Evolutionary conservation across 2,888 invertebrate species (phyloP).

Genomic region (Cotesia congregata): DNA sequence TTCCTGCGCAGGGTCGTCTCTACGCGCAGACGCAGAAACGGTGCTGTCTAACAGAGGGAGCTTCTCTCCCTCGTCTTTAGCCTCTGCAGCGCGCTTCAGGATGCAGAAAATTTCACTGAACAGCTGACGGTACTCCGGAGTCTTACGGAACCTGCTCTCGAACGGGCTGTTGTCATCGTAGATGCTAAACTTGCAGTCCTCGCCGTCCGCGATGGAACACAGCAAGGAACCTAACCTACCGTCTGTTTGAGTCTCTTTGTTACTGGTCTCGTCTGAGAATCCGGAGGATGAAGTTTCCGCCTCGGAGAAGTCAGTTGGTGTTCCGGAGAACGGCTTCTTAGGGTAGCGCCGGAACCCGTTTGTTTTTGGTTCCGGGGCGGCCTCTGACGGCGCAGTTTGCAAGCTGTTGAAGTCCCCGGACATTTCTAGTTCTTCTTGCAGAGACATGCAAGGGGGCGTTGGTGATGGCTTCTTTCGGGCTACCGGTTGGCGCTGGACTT

Average conservation of each 20-base stretch:
- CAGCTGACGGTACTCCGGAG: slow-evolving; percentile 84
- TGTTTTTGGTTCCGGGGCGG: slow-evolving; percentile 39
- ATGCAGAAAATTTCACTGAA: slow-evolving; percentile 89
- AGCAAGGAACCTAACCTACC: slow-evolving; percentile 86
- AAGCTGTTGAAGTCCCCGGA: slow-evolving; percentile 81
- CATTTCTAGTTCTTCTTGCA: slow-evolving; percentile 83
- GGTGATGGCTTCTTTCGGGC: slow-evolving; percentile 53
- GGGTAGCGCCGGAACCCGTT: slow-evolving; percentile 43
- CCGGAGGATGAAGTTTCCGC: slow-evolving; percentile 89
- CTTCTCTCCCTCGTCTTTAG: slow-evolving; percentile 85
- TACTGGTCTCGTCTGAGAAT: slow-evolving; percentile 87
- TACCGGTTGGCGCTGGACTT: slow-evolving; percentile 80
- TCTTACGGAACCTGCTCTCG: slow-evolving; percentile 85
- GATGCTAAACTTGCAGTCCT: slow-evolving; percentile 88
- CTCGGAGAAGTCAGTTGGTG: slow-evolving; percentile 87
- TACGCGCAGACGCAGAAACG: slow-evolving; percentile 67
- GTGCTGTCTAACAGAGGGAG: slow-evolving; percentile 78
- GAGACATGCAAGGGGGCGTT: slow-evolving; percentile 69
- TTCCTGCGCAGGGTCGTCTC: slow-evolving; percentile 74
- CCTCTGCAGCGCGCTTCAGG: slow-evolving; percentile 86
- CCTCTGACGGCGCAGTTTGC: slow-evolving; percentile 59
- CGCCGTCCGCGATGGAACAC: slow-evolving; percentile 88
- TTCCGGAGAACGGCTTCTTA: slow-evolving; percentile 73
- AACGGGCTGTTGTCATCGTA: slow-evolving; percentile 84
- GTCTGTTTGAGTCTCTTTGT: slow-evolving; percentile 84